A percentile compares a stretch with the other conserved stretches of the same genome.
Evolutionary conservation across 1,140 invertebrate genomes (phyloP).

Genomic region (Drosophila rufa): DNA sequence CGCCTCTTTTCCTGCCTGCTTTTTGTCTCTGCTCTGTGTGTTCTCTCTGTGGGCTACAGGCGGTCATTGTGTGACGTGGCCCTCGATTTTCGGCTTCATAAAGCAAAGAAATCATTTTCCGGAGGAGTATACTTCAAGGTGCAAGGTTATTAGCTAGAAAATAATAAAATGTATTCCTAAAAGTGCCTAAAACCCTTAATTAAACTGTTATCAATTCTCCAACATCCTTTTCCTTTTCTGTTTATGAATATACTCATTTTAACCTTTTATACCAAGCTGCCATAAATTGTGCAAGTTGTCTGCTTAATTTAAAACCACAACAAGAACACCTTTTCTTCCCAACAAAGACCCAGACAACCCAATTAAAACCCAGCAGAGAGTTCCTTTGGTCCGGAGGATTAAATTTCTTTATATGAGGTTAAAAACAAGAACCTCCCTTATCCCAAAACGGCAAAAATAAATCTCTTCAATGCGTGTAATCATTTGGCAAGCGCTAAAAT

Average conservation of each 20-base stretch:
- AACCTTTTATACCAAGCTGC: background rate
- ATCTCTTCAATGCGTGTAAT: slow-evolving; percentile 20
- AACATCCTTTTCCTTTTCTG: too few relatives aligned
- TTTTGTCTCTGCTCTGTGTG: slow-evolving; percentile 31
- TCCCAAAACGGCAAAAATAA: background rate
- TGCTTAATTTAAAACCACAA: slow-evolving; percentile 20
- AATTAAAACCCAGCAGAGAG: slow-evolving; percentile 18
- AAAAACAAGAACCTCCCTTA: background rate
- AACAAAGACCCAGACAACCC: background rate
- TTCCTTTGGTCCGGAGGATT: background rate
- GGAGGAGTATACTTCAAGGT: slow-evolving; percentile 7
- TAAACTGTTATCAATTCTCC: background rate
- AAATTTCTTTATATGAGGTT: slow-evolving; percentile 13
- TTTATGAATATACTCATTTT: background rate
- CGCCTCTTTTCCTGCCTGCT: slow-evolving; percentile 11
- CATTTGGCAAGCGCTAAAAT: slow-evolving; percentile 46
- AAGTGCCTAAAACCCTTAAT: background rate
- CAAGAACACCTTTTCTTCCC: background rate
- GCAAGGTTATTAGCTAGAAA: background rate
- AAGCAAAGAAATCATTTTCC: slow-evolving; percentile 31
- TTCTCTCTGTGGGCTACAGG: slow-evolving; percentile 6
- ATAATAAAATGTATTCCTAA: background rate
- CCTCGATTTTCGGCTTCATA: slow-evolving; percentile 31
- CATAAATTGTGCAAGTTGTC: slow-evolving; percentile 22
- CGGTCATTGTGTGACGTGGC: slow-evolving; percentile 37